Conservation (phyloP, 2,888 invertebrate genomes). For the Tetheella fluctuosa region DNA sequence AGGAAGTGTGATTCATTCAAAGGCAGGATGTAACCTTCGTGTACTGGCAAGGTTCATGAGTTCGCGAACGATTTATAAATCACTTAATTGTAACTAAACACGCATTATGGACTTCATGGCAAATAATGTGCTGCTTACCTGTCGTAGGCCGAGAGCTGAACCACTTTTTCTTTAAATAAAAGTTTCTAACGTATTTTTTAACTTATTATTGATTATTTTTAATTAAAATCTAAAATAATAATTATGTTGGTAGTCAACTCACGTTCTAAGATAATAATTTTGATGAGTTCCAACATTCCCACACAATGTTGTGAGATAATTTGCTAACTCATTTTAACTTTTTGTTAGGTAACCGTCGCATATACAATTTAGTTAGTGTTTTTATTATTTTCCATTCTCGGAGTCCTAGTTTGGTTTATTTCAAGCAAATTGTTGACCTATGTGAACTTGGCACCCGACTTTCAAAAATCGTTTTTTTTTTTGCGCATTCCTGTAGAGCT, state of each 20-base stretch:
- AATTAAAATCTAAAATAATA: too few species aligned
- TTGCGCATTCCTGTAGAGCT: too few species aligned
- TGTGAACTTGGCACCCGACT: too few species aligned
- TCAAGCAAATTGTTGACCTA: background rate
- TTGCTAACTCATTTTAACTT: background rate
- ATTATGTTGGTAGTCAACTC: background rate
- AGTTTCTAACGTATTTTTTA: too few species aligned
- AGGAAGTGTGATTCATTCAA: slow-evolving; percentile 54
- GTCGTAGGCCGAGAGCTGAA: slow-evolving; percentile 7
- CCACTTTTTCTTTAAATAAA: background rate
- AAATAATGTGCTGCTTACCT: slow-evolving; percentile 23
- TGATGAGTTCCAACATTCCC: background rate
- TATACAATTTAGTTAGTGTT: background rate
- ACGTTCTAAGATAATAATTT: background rate
- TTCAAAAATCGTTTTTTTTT: too few species aligned
- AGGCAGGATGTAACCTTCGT: slow-evolving; percentile 71
- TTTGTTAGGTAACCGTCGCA: background rate
- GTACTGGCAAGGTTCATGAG: slow-evolving; percentile 58
- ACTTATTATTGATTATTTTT: too few species aligned
- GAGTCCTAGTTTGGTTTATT: background rate
- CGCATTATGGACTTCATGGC: slow-evolving; percentile 30
- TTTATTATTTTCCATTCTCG: background rate
- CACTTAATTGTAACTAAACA: slow-evolving; percentile 50
- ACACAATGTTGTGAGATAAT: background rate
- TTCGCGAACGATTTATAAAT: slow-evolving; percentile 51